Conservation (phyloP, 2,797 vertebrate species). For the Scleropages formosus region DNA sequence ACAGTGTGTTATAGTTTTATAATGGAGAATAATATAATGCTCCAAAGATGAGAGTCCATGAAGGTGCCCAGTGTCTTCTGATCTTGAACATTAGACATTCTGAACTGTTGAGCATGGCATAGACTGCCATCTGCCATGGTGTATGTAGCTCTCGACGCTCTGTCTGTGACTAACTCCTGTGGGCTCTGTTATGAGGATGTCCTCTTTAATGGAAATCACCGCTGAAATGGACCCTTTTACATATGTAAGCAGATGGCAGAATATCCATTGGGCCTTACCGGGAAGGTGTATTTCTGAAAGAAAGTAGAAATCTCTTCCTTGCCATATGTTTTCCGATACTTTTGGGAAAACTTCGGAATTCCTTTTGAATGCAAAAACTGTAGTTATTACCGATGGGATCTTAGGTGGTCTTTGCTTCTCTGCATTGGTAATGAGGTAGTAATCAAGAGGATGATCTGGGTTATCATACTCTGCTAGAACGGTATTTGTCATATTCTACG, state of each 20-base stretch:
- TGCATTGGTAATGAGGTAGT: constrained; percentile 13
- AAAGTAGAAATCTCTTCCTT: neutral
- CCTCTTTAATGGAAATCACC: constrained; percentile 60
- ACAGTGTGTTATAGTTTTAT: too few species aligned
- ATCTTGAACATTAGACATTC: constrained; percentile 49
- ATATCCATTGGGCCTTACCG: constrained; percentile 63
- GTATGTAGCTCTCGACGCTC: constrained; percentile 54
- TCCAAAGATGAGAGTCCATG: neutral
- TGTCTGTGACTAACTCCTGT: constrained; percentile 58
- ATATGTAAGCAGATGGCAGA: constrained; percentile 69
- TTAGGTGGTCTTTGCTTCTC: neutral
- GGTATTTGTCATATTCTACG: neutral
- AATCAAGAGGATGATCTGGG: neutral
- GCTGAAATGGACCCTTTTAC: constrained; percentile 65
- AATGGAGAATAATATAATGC: neutral
- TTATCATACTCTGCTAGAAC: neutral
- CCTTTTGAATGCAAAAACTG: neutral
- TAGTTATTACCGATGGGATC: neutral
- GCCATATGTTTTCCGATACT: constrained; percentile 5
- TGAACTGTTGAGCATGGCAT: constrained; percentile 55
- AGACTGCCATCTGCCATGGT: constrained; percentile 68
- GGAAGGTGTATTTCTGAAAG: constrained; percentile 56
- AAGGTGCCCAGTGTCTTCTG: neutral
- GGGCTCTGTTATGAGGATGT: constrained; percentile 63
- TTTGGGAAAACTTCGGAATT: constrained; percentile 1